Evolutionary conservation across 2,113 vertebrate species (phyloP).

Genomic region (Pangasianodon hypophthalmus): DNA sequence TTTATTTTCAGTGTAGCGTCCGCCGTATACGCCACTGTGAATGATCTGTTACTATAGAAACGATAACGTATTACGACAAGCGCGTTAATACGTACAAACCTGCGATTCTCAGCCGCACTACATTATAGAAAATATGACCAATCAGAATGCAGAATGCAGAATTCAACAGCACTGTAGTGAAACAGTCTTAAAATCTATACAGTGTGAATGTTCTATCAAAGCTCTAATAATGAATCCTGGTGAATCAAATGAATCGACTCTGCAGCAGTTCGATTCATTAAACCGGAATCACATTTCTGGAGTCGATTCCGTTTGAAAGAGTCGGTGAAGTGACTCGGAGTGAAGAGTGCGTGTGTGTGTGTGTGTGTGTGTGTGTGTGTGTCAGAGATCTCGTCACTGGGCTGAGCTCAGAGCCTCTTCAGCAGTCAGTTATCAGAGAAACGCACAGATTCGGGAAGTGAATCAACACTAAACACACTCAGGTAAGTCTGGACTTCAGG

Average conservation of each 20-base stretch:
- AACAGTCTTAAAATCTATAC: background rate
- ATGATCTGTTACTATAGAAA: background rate
- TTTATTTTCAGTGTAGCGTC: background rate
- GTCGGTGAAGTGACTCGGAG: conserved; percentile 2
- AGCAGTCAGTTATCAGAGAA: background rate
- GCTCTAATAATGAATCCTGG: background rate
- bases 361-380: background rate
- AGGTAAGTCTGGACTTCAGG: background rate
- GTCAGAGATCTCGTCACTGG: background rate
- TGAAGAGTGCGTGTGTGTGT: background rate
- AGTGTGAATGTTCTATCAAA: background rate
- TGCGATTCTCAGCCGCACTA: background rate
- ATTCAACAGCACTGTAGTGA: background rate
- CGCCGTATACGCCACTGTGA: background rate
- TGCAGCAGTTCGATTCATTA: background rate
- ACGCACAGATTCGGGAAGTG: background rate
- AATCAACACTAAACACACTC: background rate
- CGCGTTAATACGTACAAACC: background rate
- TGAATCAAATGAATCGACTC: background rate
- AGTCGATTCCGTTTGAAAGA: background rate
- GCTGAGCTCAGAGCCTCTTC: background rate
- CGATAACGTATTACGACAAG: background rate
- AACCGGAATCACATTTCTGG: background rate
- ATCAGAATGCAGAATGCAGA: background rate
- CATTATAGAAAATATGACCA: background rate